Conservation (phyloP, 37 sponge, comb jelly and placozoan species). For the Bolinopsis microptera region DNA sequence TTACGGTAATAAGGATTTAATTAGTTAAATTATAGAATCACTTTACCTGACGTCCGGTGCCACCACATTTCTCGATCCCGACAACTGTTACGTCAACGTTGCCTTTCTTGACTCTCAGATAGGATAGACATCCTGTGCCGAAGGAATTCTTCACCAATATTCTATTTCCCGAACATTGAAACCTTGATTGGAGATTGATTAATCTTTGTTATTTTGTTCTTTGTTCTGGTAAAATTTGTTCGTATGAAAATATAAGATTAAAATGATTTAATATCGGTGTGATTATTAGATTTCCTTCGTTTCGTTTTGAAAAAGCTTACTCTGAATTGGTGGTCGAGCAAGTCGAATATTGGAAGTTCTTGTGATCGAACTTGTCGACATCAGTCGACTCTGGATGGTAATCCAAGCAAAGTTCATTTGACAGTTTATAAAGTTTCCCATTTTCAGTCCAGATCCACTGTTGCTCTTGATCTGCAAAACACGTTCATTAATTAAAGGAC, state of each 20-base stretch:
- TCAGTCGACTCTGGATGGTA: neutral
- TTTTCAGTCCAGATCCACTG: conserved; percentile 38
- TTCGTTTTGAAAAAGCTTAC: neutral
- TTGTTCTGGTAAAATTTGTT: too few species aligned
- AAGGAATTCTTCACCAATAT: neutral
- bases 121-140: neutral
- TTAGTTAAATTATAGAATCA: neutral
- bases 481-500: too few species aligned
- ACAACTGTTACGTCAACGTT: neutral
- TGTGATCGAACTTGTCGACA: neutral
- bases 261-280: too few species aligned
- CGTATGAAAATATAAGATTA: too few species aligned
- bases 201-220: too few species aligned
- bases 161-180: neutral
- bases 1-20: neutral
- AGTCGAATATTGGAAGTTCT: neutral
- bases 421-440: neutral
- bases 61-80: neutral
- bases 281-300: too few species aligned
- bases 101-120: neutral
- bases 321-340: neutral
- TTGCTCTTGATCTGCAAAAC: neutral
- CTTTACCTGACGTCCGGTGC: neutral
- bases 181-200: too few species aligned
- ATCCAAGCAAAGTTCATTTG: neutral